Conservation (phyloP, 2,888 invertebrate genomes). For the Hypolimnas misippus region DNA sequence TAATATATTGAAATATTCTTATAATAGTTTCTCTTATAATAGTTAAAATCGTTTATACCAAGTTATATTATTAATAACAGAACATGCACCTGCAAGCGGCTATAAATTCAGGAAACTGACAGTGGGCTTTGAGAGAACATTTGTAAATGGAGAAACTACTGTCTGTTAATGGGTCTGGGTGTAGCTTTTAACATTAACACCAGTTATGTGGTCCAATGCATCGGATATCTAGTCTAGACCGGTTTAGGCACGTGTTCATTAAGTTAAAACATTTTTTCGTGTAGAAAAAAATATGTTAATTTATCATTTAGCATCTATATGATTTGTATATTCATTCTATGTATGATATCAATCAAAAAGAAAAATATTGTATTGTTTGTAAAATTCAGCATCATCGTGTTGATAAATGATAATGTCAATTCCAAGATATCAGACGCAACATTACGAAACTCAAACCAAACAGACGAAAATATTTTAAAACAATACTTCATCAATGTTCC, state of each 20-base stretch:
- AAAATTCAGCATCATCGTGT: no score
- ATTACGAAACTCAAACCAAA: background rate
- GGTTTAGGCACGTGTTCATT: slow-evolving; percentile 4
- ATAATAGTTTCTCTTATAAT: no score
- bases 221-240: slow-evolving; percentile 10
- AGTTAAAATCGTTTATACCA: no score
- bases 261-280: background rate
- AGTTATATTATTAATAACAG: slow-evolving; percentile 2
- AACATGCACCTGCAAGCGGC: slow-evolving; percentile 21
- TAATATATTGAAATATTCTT: no score
- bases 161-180: slow-evolving; percentile 11
- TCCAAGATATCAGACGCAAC: background rate
- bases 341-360: no score
- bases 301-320: background rate
- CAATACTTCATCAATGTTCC: background rate
- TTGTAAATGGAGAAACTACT: slow-evolving; percentile 28
- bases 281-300: background rate
- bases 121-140: slow-evolving; percentile 15
- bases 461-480: background rate
- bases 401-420: background rate
- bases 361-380: no score
- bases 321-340: no score
- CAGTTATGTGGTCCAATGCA: slow-evolving; percentile 2
- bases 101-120: slow-evolving; percentile 28
- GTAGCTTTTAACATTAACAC: slow-evolving; percentile 13